phyloP scores from a whole-genome alignment of 2,888 invertebrate species.

The Orthosia incerta region DNA sequence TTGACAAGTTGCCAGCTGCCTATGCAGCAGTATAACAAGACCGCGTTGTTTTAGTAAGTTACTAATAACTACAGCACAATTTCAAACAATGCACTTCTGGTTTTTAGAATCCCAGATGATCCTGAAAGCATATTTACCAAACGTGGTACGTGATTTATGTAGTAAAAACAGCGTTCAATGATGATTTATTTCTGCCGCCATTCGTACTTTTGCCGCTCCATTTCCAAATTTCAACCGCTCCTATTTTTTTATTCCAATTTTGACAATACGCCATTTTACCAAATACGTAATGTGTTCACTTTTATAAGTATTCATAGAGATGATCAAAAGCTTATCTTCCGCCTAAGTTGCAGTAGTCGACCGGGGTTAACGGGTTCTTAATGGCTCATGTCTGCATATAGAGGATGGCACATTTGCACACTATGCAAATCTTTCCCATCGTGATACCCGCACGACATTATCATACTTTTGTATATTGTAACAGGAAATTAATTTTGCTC shows the following conservation, averaged over 20 bases:
- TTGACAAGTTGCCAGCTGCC: slow-evolving; percentile 45
- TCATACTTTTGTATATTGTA: slow-evolving; percentile 18
- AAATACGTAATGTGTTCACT: background rate
- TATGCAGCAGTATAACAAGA: slow-evolving; percentile 10
- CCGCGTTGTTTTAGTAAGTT: background rate
- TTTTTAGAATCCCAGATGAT: slow-evolving; percentile 5
- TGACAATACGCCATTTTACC: too few relatives aligned
- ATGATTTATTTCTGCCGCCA: slow-evolving; percentile 42
- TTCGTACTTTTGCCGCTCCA: slow-evolving; percentile 33
- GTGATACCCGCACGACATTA: slow-evolving; percentile 19
- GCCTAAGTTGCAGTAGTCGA: slow-evolving; percentile 47
- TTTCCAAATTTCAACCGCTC: slow-evolving; percentile 31
- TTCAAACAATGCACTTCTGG: slow-evolving; percentile 8
- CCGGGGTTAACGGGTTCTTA: slow-evolving; percentile 61
- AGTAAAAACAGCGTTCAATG: slow-evolving; percentile 34
- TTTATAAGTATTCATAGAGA: slow-evolving; percentile 36
- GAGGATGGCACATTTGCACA: slow-evolving; percentile 40
- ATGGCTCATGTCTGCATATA: slow-evolving; percentile 53
- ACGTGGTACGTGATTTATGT: slow-evolving; percentile 23
- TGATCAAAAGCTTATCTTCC: slow-evolving; percentile 49
- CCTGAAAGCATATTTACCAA: slow-evolving; percentile 24
- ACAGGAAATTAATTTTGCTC: slow-evolving; percentile 20
- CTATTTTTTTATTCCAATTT: slow-evolving; percentile 11
- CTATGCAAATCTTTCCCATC: slow-evolving; percentile 38
- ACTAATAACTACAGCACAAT: background rate